These are phyloP conservation scores for Malacoraja senta DNA, from an alignment of 2,797 vertebrate genomes.

Conservation along the genomic window DNA sequence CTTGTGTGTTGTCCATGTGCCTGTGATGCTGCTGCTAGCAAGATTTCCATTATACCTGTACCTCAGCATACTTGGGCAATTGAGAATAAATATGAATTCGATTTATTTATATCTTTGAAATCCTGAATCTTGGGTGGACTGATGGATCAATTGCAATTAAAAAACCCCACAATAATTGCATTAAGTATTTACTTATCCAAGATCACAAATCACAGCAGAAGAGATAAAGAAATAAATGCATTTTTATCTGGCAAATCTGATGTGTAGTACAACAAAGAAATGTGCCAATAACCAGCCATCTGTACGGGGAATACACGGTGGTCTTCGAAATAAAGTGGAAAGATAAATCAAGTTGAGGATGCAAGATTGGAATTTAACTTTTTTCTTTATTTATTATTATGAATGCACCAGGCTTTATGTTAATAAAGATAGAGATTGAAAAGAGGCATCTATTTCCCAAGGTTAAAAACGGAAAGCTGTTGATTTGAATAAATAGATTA, in stretches of 20 bases:
- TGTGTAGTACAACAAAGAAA: neutral
- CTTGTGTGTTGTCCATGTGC: no score
- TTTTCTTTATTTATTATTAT: neutral
- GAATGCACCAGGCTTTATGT: neutral
- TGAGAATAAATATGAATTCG: no score
- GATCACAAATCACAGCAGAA: neutral
- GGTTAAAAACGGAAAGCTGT: constrained; percentile 24
- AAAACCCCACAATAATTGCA: neutral
- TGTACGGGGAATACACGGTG: neutral
- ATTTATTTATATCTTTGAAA: neutral
- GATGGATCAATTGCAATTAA: neutral
- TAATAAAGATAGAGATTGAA: neutral
- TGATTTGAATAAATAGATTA: constrained; percentile 35
- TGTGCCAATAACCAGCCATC: neutral
- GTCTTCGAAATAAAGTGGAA: neutral
- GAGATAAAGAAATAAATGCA: neutral
- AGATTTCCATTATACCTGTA: no score
- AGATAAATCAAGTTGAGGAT: neutral
- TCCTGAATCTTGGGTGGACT: neutral
- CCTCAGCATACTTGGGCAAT: no score
- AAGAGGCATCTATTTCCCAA: constrained; percentile 2
- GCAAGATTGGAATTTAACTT: neutral
- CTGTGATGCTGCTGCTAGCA: no score
- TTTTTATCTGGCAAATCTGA: neutral
- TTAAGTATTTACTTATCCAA: neutral